Conservation (phyloP, 2,888 invertebrate species). For the Athetis lepigone region DNA sequence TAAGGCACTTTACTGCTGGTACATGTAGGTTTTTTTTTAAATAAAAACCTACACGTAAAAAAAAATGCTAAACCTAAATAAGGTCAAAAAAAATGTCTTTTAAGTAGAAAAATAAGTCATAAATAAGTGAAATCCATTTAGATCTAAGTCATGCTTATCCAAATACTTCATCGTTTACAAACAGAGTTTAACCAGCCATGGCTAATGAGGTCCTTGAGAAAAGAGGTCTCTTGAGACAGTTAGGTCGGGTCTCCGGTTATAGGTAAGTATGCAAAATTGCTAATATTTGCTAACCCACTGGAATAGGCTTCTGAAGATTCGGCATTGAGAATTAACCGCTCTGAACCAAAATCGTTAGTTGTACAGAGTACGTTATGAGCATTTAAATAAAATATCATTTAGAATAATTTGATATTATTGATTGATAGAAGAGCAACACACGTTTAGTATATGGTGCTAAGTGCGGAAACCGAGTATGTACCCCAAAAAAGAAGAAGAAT, state of each 20-base stretch:
- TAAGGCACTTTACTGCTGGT: conserved; percentile 8
- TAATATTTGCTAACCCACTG: conserved; percentile 62
- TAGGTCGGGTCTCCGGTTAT: conserved; percentile 55
- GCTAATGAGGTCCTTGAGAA: conserved; percentile 65
- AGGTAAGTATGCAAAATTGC: conserved; percentile 61
- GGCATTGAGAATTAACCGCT: conserved; percentile 12
- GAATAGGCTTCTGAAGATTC: conserved; percentile 48
- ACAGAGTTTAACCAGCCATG: conserved; percentile 58
- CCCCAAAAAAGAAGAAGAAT: too few relatives aligned
- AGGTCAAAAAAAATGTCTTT: conserved; percentile 8
- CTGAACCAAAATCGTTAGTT: not conserved
- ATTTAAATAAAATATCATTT: too few relatives aligned
- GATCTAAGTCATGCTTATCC: conserved; percentile 43
- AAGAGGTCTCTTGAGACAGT: conserved; percentile 61
- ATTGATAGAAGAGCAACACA: too few relatives aligned
- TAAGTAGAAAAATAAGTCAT: conserved; percentile 28
- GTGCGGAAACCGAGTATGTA: too few relatives aligned
- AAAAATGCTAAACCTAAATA: conserved; percentile 2
- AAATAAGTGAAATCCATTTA: conserved; percentile 49
- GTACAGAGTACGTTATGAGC: not conserved
- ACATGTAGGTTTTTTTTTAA: not conserved
- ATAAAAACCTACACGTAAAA: not conserved
- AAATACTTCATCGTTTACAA: conserved; percentile 49
- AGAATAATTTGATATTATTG: too few relatives aligned
- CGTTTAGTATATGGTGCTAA: too few relatives aligned